Evolutionary conservation across 2,888 invertebrate species (phyloP), one percentile per base, ranked within the genome.

Genomic region (Plebejus argus): DNA sequence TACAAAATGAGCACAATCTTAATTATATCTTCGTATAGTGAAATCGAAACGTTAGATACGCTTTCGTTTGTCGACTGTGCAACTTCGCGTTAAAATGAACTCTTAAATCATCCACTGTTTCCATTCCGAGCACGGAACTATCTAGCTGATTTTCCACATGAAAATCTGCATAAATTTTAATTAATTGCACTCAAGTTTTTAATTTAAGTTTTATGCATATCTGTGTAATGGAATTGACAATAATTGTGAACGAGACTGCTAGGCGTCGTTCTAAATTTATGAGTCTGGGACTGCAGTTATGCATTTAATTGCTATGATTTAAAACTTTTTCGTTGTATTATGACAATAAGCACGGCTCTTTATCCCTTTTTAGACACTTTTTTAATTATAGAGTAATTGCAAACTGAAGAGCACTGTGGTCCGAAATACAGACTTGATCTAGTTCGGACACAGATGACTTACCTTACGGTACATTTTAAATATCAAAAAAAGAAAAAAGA

Each of bases 71-170:
- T 77, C 79, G 76, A 79, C 79, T 79, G 76, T 78, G 79, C 79
- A 77, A 79, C 76, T 78, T 77, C 77, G 76, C 77, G 79, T 81
- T 81, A 76, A 79, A 81, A 80, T 81, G 80, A 81, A 81, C 81
- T 81, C 79, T 79, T 81, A 80, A 79, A 80, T 81, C 80, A 80
- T 78, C 78, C 74, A 74, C 79, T 77, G 78, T 80, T 78, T 78
- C 78, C 76, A 78, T 77, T 77, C 77, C 76, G 79, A 78, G 78
- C 75, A 66, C 80, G 76, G 45, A 79, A 78, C 76, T 78, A 79
- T 80, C 76, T 66, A 56, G 76, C 79, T 79, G 78, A 79, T 78
- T 78, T 78, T 79, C 77, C 78, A 79, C 71, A 28, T 77, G 77
- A 70, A 58, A 77, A 77, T 77, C 71, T 77, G 77, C 77, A 77